These are phyloP conservation scores for Chitala chitala DNA, from an alignment of 2,113 vertebrate species.

Conservation along the genomic window DNA sequence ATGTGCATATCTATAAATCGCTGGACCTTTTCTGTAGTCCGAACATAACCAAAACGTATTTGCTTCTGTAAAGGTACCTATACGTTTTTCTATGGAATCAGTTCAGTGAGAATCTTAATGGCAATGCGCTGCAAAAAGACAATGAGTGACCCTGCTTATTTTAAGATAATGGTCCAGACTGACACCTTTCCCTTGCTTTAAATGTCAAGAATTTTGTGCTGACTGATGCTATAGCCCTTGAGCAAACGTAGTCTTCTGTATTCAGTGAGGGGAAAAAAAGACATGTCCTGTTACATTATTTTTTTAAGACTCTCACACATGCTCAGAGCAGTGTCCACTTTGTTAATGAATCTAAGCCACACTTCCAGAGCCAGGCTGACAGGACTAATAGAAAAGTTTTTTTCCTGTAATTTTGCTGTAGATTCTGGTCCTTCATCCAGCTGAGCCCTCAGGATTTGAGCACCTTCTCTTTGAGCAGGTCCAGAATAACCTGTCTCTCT, in stretches of 20 bases:
- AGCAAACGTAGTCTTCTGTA: neutral
- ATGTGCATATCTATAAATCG: constrained; percentile 20
- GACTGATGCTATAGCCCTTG: neutral
- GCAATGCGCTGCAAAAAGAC: neutral
- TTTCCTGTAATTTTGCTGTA: neutral
- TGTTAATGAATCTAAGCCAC: too few species aligned
- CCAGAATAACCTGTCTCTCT: constrained; percentile 68
- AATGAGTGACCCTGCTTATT: neutral
- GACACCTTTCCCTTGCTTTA: neutral
- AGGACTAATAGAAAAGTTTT: neutral
- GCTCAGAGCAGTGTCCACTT: neutral
- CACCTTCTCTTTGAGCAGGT: constrained; percentile 67
- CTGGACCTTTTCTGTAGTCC: neutral
- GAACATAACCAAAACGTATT: neutral
- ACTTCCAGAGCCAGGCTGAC: neutral
- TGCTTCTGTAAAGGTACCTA: neutral
- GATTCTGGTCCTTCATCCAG: neutral
- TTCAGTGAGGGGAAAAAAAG: too few species aligned
- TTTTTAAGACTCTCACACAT: neutral
- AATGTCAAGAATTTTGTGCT: neutral
- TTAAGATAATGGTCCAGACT: neutral
- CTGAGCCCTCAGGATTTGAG: constrained; percentile 51
- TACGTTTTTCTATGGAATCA: neutral
- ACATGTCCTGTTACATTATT: too few species aligned
- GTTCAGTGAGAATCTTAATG: neutral